A percentile compares a stretch with the other conserved stretches of the same genome.
phyloP scores from a whole-genome alignment of 2,113 vertebrate genomes.

The Amphiprion ocellaris region DNA sequence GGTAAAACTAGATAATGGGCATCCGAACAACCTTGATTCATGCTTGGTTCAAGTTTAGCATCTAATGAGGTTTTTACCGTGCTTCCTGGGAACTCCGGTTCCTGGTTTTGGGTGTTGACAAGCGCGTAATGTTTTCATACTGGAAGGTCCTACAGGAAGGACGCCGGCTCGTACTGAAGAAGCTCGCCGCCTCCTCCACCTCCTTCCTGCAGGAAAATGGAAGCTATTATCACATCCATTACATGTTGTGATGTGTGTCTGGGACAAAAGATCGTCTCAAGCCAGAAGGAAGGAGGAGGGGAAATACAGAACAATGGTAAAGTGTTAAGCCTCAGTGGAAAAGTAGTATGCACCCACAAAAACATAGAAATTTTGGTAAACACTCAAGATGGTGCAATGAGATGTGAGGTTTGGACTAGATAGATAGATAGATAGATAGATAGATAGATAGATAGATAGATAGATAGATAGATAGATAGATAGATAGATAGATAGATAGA shows the following conservation, averaged over 20 bases:
- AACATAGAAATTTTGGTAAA: conserved; percentile 17
- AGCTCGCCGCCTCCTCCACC: conserved; percentile 14
- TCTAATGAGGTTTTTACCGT: conserved; percentile 58
- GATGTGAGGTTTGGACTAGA: not conserved
- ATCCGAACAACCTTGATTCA: too few species aligned
- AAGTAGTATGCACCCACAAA: conserved; percentile 32
- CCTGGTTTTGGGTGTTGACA: conserved; percentile 70
- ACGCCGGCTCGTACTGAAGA: conserved; percentile 59
- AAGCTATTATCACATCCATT: conserved; percentile 47
- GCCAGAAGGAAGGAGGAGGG: conserved; percentile 10
- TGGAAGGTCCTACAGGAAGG: conserved; percentile 57
- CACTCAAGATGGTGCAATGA: not conserved
- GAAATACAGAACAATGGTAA: conserved; percentile 43
- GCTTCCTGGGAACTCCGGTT: conserved; percentile 46
- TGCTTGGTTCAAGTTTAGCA: not conserved
- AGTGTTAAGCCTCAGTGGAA: conserved; percentile 29
- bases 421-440: too few species aligned
- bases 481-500: too few species aligned
- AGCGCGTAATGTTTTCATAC: conserved; percentile 58
- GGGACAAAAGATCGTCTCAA: conserved; percentile 52
- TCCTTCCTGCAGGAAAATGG: conserved; percentile 67
- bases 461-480: too few species aligned
- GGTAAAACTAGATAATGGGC: too few species aligned
- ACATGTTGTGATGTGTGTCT: conserved; percentile 27
- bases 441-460: too few species aligned